These are phyloP conservation scores for Camptogramma bilineatum DNA, from an alignment of 2,888 invertebrate genomes.

Conservation along the genomic window DNA sequence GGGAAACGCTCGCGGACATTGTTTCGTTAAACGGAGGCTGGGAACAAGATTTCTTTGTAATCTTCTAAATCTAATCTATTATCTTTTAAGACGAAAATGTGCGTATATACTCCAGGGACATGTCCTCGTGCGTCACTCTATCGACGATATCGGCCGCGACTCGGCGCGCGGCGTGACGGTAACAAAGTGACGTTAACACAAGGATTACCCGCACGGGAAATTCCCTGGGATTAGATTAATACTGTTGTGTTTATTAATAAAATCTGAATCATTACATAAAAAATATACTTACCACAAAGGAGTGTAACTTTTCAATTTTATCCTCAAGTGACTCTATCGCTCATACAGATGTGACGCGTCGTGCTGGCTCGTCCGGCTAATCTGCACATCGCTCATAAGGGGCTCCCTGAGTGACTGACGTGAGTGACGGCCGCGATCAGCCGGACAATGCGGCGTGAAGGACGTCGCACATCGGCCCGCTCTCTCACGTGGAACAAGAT, in stretches of 20 bases:
- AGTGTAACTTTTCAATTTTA: too few relatives aligned
- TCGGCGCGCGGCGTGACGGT: background rate
- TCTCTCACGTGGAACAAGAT: slow-evolving; percentile 10
- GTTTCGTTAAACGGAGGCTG: slow-evolving; percentile 27
- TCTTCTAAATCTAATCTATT: background rate
- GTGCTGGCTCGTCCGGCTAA: slow-evolving; percentile 28
- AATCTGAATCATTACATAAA: too few relatives aligned
- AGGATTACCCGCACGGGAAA: background rate
- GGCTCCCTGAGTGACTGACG: slow-evolving; percentile 6
- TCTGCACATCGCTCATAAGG: slow-evolving; percentile 33
- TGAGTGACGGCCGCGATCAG: slow-evolving; percentile 13
- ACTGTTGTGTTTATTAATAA: too few relatives aligned
- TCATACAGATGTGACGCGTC: background rate
- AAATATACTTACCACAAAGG: too few relatives aligned
- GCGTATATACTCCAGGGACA: background rate
- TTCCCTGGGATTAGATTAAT: background rate
- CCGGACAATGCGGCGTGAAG: slow-evolving; percentile 13
- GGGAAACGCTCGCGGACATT: slow-evolving; percentile 34
- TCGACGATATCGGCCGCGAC: background rate
- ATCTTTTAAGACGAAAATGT: background rate
- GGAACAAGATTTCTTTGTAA: slow-evolving; percentile 16
- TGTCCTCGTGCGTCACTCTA: background rate
- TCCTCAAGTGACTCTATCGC: background rate
- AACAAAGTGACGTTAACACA: background rate
- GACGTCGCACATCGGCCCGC: slow-evolving; percentile 4